Evolutionary conservation across 2,888 invertebrate species (phyloP), one percentile per base, ranked within the genome.

Genomic region (Marronus borbonicus): DNA sequence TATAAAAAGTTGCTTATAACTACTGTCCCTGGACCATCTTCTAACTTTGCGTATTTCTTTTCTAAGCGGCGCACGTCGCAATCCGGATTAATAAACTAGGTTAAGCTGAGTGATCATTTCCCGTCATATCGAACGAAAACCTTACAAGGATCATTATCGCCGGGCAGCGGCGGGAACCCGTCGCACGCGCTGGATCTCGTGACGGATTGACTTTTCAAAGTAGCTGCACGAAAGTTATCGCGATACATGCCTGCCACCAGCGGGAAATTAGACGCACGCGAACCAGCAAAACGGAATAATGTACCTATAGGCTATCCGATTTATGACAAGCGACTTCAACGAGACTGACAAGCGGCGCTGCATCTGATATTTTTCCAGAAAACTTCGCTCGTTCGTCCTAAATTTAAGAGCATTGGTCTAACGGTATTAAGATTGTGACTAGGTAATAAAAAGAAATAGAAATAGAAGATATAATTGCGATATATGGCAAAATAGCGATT

Each of bases 151-250:
- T 68, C 50, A 68, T 50, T 28, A 49, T 68, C 68, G 50, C 28
- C n/a, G 24, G 28, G 55, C 20, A 68, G 12, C 49, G 49, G 68
- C 14, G 24, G 17, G 55, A 58, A 50, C 24, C 50, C 50, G 49
- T 68, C 68, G 28, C 68, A 14, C 50, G 50, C 28, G 17, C 7
- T 12, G 14, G 39, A 20, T 49, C 24, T 36, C 12, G 50, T 68
- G 68, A 68, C 50, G 50, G 68, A 68, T 68, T 68, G 68, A 68
- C 68, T 68, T 68, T 50, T 68, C 68, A 68, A 68, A 68, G 68
- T 68, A 50, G 68, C 50, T 68, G 68, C 68, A 68, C 49, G 68
- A 68, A 68, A 68, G 50, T 68, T 68, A 68, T 68, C 68, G 68
- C 68, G 50, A 68, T 68, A n/a, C 50, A 24, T 50, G 14, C 62